Conservation (phyloP, 1,140 invertebrate genomes). For the Orchesella cincta region DNA sequence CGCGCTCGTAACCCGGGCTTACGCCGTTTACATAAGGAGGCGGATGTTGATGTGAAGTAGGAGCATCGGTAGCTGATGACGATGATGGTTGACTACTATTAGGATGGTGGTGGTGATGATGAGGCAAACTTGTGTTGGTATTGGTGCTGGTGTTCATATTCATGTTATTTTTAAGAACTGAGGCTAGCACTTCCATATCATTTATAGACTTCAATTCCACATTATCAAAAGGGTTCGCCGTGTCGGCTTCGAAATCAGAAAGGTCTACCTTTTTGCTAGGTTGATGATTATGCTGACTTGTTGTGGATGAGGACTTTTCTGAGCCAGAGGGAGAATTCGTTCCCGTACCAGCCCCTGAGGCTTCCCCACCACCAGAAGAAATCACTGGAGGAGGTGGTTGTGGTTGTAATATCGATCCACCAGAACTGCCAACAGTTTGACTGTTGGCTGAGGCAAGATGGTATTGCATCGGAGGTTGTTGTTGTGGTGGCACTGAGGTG, state of each 20-base stretch:
- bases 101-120: not conserved
- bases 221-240: conserved; percentile 46
- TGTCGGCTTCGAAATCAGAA: conserved; percentile 45
- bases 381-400: conserved; percentile 23
- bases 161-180: conserved; percentile 34
- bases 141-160: too few relatives aligned
- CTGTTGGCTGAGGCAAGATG: too few relatives aligned
- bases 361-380: not conserved
- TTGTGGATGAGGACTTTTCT: not conserved
- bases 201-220: conserved; percentile 45
- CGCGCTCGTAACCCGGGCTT: not conserved
- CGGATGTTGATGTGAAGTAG: not conserved
- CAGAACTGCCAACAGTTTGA: too few relatives aligned
- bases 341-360: not conserved
- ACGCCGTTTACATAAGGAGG: not conserved
- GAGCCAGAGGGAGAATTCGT: conserved; percentile 7
- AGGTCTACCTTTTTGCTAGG: conserved; percentile 29
- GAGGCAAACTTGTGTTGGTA: not conserved
- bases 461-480: too few relatives aligned
- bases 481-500: too few relatives aligned
- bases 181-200: conserved; percentile 45
- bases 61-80: not conserved
- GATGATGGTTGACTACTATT: not conserved
- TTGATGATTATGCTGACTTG: too few relatives aligned
- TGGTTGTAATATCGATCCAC: conserved; percentile 13